phyloP scores from a whole-genome alignment of 2,797 vertebrate genomes.

The Orientallactaga sibirica region DNA sequence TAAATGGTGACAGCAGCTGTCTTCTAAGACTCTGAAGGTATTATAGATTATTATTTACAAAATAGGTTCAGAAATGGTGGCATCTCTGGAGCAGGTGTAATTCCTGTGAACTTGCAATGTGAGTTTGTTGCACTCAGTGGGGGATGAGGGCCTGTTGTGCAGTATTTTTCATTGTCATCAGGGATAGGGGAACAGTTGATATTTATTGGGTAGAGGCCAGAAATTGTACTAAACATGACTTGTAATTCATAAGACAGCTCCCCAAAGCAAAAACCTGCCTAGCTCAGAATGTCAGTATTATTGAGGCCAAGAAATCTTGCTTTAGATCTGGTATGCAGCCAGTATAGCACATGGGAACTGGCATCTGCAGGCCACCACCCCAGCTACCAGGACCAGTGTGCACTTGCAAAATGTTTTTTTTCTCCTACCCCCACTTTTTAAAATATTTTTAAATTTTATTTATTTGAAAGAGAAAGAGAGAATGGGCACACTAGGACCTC shows the following conservation, averaged over 20 bases:
- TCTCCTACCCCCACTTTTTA: no score
- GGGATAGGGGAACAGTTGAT: neutral
- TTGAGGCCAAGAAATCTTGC: neutral
- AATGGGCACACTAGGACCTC: no score
- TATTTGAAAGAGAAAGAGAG: no score
- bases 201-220: neutral
- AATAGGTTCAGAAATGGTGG: neutral
- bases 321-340: neutral
- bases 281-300: neutral
- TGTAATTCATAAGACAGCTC: neutral
- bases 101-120: neutral
- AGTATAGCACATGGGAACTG: neutral
- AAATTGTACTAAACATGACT: neutral
- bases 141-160: no score
- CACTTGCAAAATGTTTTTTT: constrained; percentile 10
- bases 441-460: no score
- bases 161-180: neutral
- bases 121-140: neutral
- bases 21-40: neutral
- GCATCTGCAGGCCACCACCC: neutral
- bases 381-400: neutral
- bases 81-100: neutral
- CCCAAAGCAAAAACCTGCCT: neutral
- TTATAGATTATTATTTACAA: neutral
- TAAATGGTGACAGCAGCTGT: constrained; percentile 1